Percentiles rank a stretch among this genome's conserved stretches.
Conservation (phyloP, 1,140 invertebrate genomes). For the Zaprionus kolodkinae region DNA sequence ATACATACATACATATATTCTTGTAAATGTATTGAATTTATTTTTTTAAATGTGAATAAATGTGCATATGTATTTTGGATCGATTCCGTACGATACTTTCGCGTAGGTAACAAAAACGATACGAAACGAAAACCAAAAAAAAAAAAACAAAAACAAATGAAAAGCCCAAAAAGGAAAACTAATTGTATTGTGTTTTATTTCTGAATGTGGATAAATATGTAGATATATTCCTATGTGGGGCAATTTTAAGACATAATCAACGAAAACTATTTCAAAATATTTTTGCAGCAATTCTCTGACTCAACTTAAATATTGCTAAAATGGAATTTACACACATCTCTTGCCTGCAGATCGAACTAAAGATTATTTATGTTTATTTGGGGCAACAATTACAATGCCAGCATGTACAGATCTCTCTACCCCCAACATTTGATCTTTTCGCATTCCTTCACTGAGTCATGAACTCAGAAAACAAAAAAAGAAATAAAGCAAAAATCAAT, state of each 20-base stretch:
- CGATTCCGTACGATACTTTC: slow-evolving; percentile 59
- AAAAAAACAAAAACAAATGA: slow-evolving; percentile 11
- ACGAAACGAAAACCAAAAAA: slow-evolving; percentile 29
- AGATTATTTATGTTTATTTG: slow-evolving; percentile 12
- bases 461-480: slow-evolving; percentile 17
- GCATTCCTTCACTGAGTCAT: slow-evolving; percentile 48
- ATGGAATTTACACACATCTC: not conserved
- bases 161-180: slow-evolving; percentile 24
- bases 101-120: slow-evolving; percentile 44
- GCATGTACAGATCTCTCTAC: not conserved
- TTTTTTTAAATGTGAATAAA: slow-evolving; percentile 75
- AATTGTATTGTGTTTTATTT: slow-evolving; percentile 45
- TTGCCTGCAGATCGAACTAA: not conserved
- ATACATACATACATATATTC: slow-evolving; percentile 61
- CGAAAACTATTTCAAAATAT: not conserved
- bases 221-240: no score
- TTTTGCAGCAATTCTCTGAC: not conserved
- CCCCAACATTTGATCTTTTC: slow-evolving; percentile 27
- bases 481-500: slow-evolving; percentile 48
- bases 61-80: slow-evolving; percentile 70
- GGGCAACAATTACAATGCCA: slow-evolving; percentile 32
- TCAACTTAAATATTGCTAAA: not conserved
- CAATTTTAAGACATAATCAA: not conserved
- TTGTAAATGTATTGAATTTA: slow-evolving; percentile 73
- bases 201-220: not conserved